Conservation (phyloP, 2,113 vertebrate species). For the Peromyscus maniculatus region DNA sequence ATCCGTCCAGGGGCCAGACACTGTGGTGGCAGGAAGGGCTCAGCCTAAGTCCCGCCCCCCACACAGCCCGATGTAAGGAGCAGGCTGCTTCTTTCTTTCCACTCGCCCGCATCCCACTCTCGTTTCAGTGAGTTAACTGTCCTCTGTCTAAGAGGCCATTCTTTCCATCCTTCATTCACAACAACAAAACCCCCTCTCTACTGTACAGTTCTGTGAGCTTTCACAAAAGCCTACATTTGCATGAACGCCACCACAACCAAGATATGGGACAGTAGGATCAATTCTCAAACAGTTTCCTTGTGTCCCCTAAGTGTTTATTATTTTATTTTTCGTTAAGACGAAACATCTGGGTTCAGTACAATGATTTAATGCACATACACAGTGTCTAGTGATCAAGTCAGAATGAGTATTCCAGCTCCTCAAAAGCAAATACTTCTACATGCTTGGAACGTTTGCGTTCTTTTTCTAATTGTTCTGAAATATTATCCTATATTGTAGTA, state of each 20-base stretch:
- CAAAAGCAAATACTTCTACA: background rate
- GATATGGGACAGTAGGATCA: background rate
- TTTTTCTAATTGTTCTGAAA: background rate
- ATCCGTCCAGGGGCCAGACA: background rate
- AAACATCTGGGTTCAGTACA: background rate
- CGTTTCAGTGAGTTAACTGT: background rate
- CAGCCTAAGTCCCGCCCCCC: background rate
- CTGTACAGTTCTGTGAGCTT: background rate
- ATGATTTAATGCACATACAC: background rate
- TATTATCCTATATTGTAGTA: background rate
- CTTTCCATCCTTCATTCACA: background rate
- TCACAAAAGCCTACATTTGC: background rate
- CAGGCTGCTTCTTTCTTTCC: background rate
- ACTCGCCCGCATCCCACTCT: background rate
- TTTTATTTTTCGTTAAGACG: background rate
- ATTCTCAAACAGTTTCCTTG: background rate
- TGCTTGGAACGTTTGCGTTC: background rate
- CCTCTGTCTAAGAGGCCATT: background rate
- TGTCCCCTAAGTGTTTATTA: background rate
- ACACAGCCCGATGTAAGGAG: background rate
- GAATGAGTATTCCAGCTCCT: background rate
- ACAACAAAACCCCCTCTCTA: constrained; percentile 2
- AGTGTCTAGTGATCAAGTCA: background rate
- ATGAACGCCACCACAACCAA: constrained; percentile 14
- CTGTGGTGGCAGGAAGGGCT: background rate